These are phyloP conservation scores for Hemicordylus capensis DNA, from an alignment of 2,113 vertebrate genomes.

Conservation along the genomic window DNA sequence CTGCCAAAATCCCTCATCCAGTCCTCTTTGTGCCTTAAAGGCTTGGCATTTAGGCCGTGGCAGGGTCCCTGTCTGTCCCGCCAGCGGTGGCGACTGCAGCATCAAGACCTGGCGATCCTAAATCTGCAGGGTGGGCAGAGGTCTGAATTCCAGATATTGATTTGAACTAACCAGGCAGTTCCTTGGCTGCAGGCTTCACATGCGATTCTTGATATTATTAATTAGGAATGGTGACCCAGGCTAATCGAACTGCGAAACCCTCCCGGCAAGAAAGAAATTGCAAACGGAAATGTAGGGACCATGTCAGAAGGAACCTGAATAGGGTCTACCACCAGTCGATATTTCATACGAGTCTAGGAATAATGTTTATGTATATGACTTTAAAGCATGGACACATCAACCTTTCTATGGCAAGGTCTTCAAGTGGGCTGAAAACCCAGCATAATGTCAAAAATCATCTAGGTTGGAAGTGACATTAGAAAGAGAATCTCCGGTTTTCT, in stretches of 20 bases:
- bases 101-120: not conserved
- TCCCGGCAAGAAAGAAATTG: not conserved
- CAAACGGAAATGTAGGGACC: not conserved
- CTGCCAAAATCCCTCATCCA: too few relatives aligned
- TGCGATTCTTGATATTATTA: slow-evolving; percentile 2
- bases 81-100: not conserved
- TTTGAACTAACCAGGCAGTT: not conserved
- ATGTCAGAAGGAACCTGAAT: not conserved
- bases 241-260: not conserved
- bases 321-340: rapidly evolving
- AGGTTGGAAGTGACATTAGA: too few relatives aligned
- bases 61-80: too few relatives aligned
- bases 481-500: too few relatives aligned
- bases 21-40: too few relatives aligned
- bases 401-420: not conserved
- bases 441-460: too few relatives aligned
- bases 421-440: too few relatives aligned
- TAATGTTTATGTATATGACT: not conserved
- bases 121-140: not conserved
- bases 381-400: too few relatives aligned
- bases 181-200: not conserved
- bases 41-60: too few relatives aligned
- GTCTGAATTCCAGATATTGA: not conserved
- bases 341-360: slow-evolving; percentile 36
- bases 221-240: slow-evolving; percentile 14